Base-by-base conservation (phyloP, 2,797 vertebrate genomes). In the Amazona finschi region DNA sequence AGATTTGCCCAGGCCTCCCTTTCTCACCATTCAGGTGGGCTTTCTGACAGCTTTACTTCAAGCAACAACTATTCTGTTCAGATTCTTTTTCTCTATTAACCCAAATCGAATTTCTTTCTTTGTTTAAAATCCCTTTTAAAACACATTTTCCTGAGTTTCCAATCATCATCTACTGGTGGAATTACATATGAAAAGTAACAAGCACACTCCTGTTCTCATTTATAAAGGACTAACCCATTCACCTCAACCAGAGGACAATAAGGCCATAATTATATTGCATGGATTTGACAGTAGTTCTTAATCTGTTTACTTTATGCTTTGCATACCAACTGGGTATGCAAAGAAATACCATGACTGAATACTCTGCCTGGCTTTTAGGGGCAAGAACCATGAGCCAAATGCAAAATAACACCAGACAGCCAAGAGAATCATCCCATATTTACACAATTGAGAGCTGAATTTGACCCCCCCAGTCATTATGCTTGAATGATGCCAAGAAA, bases 361-460 rank as follows among this genome's bases (percentile, higher is more conserved):
- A 76, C 60, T 74, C 80, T 86, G 69, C 81, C 88, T 53, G 72
- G 49, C 74, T 92, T 79, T 71, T 61, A 76, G 70, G 87, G 89
- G 85, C 85, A 88, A 74, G 39, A 80, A 82, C 33, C 70, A 43
- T 1, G 25, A 91, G 91, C 94, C 93, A 96, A 94, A 89, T 67
- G 77, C 77, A 94, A 96, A 96, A 88, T 58, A 94, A 74, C 65
- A 87, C 43, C 62, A 84, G 76, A 6, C 62, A 94, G 87, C 74
- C 89, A 94, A 85, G 43, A 85, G 83, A 94, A 94, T 62, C 38
- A 85, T 89, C 94, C 91, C 77, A 50, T 89, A 92, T 90, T 96
- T 85, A 95, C 69, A 94, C 72, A 94, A 90, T 69, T 49, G 72
- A 94, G 92, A 87, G 86, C 61, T 83, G 90, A 90, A 87, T 85